A percentile compares a stretch with the other conserved stretches of the same genome.
These are phyloP conservation scores for Hypsibius dujardini DNA, from an alignment of 1,140 invertebrate genomes.

Conservation along the genomic window DNA sequence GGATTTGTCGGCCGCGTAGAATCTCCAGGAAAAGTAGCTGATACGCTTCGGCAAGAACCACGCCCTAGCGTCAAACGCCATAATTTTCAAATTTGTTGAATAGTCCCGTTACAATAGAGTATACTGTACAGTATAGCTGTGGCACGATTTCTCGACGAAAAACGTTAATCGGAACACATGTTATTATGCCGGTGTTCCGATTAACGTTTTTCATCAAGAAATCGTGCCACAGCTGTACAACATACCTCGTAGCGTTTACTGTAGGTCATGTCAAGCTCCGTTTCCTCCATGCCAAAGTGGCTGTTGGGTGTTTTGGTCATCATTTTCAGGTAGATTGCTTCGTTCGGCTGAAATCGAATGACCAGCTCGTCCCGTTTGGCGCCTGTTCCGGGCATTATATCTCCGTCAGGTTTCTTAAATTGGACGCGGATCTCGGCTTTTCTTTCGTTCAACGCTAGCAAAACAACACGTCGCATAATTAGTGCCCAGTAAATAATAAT, in stretches of 20 bases:
- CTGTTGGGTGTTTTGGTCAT: slow-evolving; percentile 97
- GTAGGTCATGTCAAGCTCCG: slow-evolving; percentile 91
- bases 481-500: neutral
- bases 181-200: too few relatives aligned
- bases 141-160: too few relatives aligned
- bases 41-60: slow-evolving; percentile 87
- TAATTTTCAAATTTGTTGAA: too few relatives aligned
- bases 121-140: too few relatives aligned
- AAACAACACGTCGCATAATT: slow-evolving; percentile 18
- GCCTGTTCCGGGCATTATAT: slow-evolving; percentile 72
- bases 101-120: too few relatives aligned
- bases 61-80: slow-evolving; percentile 38
- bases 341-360: slow-evolving; percentile 90
- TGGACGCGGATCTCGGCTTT: slow-evolving; percentile 97
- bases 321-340: slow-evolving; percentile 93
- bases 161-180: too few relatives aligned
- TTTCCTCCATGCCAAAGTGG: slow-evolving; percentile 88
- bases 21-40: slow-evolving; percentile 91
- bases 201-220: too few relatives aligned
- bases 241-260: slow-evolving; percentile 62
- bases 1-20: slow-evolving; percentile 92
- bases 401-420: slow-evolving; percentile 83
- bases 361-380: slow-evolving; percentile 90
- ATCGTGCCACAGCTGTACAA: too few relatives aligned
- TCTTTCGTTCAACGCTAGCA: slow-evolving; percentile 77